Evolutionary conservation across 2,888 invertebrate species (phyloP), one percentile per base, ranked within the genome.

Genomic region (Portevinia maculata): DNA sequence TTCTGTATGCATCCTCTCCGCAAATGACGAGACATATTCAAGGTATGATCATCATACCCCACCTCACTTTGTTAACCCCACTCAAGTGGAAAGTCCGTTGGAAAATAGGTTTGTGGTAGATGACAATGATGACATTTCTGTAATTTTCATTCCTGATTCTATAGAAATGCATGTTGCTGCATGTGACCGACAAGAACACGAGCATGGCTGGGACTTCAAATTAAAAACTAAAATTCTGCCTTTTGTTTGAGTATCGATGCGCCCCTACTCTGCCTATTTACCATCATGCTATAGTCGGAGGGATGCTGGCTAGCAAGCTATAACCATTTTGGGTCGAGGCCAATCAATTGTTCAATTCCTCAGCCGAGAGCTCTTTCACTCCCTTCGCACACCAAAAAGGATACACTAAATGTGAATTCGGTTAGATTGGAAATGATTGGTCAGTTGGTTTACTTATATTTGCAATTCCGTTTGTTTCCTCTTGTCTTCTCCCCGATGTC

Each of bases 281-380:
- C 52, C 60, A 62, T 75, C 75, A 69, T 55, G 41, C 62, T 69
- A 39, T 7, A n/a, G 53, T 44, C 21, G 41, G 39, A 7, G 52
- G 50, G 24, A 3, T 15, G 5, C 5, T 7, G 48, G 37, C 48
- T 15, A 11, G 13, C 48, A 17, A n/a, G 39, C 59, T 53, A 53
- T 59, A 70, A 52, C 70, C 46, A 71, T 75, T 69, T 59, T 65
- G 62, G 76, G 55, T 62, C 48, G 69, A 64, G 48, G 46, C 75
- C 81, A 81, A 81, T 76, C 81, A 76, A 81, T 81, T 81, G 81
- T 39, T 37, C 75, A 75, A 70, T 75, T 81, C 67, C 64, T 75
- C 39, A 24, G 19, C 19, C 30, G 1, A 41, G 34, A 5, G 9
- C 28, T n/a, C n/a, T 11, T 41, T 52, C 52, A 21, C 34, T 74